Conservation (phyloP, 2,797 vertebrate species). For the Manis javanica region DNA sequence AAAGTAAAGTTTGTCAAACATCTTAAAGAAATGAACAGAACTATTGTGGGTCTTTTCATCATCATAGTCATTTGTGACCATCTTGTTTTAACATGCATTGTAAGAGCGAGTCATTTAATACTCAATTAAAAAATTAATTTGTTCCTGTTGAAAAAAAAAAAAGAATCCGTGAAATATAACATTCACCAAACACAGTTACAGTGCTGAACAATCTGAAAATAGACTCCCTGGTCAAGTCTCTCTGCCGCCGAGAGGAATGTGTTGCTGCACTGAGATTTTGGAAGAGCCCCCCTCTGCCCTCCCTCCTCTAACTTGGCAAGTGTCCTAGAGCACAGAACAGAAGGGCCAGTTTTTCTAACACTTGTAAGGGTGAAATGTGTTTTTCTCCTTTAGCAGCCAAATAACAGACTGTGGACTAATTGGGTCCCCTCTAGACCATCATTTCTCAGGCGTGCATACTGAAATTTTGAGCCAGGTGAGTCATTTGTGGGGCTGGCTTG, state of each 20-base stretch:
- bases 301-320: rapidly evolving
- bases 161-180: background rate
- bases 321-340: background rate
- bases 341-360: background rate
- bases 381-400: background rate
- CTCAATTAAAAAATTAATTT: conserved; percentile 72
- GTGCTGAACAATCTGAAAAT: background rate
- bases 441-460: background rate
- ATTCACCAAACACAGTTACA: background rate
- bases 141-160: conserved; percentile 59
- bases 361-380: background rate
- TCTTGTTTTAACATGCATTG: conserved; percentile 47
- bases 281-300: too few relatives aligned
- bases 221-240: background rate
- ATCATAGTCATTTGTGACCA: conserved; percentile 44
- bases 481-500: background rate
- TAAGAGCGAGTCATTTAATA: conserved; percentile 67
- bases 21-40: conserved; percentile 46
- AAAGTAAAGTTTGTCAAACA: conserved; percentile 21
- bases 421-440: background rate
- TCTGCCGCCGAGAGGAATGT: background rate
- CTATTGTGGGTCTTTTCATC: background rate
- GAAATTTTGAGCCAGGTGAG: background rate
- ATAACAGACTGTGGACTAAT: background rate
- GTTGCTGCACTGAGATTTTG: background rate